Evolutionary conservation across 92 coral and sea anemone species (phyloP), one percentile per base, ranked within the genome.

Genomic region (Heliopora coerulea): DNA sequence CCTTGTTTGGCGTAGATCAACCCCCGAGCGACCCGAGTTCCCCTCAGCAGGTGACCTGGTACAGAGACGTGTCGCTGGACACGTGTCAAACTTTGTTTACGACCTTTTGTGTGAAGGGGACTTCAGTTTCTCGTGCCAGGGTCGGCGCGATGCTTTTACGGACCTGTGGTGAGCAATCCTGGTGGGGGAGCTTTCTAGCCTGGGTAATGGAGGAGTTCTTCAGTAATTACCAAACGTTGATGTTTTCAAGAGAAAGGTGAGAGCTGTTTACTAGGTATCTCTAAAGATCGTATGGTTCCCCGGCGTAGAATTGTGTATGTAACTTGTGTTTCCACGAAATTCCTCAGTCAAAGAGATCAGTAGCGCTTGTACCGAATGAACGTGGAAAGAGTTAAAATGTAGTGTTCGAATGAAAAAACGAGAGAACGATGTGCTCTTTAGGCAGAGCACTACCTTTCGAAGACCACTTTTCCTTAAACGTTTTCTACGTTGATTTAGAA

Each of bases 101-200:
- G 84, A 90, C 88, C 35, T 86, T 95, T 20, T 95, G 96, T 80
- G 86, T 90, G 9, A 88, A 67, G 79, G 99, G 96, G 11, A 83
- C 86, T 62, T 92, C 95, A 33, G 93, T 83, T 62, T 78, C 88
- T 46, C 85, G 99, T 32, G 85, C 84, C 5, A 80, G 95, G 25
- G 88, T 89, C n/a, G 96, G 91, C 24, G 96, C 99, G 29, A 68
- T 95, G 56, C 83, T 95, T 49, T 78, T 90, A 49, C 91, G 89
- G 61, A 79, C 96, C 3, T 95, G 91, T 68, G 87, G 95, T 19
- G 83, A 65, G 21, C 83, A 86, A 72, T 73, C 95, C 0, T 95
- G 99, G 99, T 95, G 99, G 99, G 99, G 99, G 8, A 75, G 84
- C 66, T 95, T 95, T 69, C 83, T 95, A 48, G 91, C 92, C 14